Evolutionary conservation across 2,888 invertebrate species (phyloP), one percentile per base, ranked within the genome.

Genomic region (Chalcosyrphus nemorum): DNA sequence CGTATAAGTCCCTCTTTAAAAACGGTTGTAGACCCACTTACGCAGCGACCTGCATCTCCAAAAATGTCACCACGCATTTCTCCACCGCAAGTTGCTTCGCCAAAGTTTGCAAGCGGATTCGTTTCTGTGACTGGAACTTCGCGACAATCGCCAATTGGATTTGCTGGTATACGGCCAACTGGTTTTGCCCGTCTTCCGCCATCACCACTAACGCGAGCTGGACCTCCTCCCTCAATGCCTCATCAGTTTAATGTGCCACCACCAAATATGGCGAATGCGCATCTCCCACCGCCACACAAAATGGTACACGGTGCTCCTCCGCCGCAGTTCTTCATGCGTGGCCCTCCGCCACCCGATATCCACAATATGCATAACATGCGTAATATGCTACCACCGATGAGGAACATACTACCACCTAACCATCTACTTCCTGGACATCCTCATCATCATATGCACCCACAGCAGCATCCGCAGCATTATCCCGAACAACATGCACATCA

Each of bases 171-270:
- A 85, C 88, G 88, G 21, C 76, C 87, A 6, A 87, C 86, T 38
- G 87, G 87, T 41, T 86, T 87, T 21, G 84, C 88, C 57, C 88
- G 89, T n/a, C 70, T 90, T 32, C 88, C 89, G 2, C 90, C 89
- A 3, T 89, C 89, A 6, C 90, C 90, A 0, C 81, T 89, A 4
- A 61, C 87, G 4, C 54, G 86, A 72, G 54, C 71, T 63, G 84
- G 78, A 43, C 71, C 38, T 76, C 56, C 78, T 71, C 76, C 86
- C 68, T n/a, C 57, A 0, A 85, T 89, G 27, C 87, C 82, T 4
- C 88, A 87, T 57, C 85, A 86, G 1, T 90, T 88, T 61, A 85
- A 87, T 71, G 86, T 87, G 66, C 88, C 87, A 17, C 87, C 88
- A 29, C 87, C 88, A 54, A 57, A 82, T 56, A 82, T 81, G 72